Base-by-base conservation (phyloP, 2,797 vertebrate genomes). In the Catamblyrhynchus diadema region DNA sequence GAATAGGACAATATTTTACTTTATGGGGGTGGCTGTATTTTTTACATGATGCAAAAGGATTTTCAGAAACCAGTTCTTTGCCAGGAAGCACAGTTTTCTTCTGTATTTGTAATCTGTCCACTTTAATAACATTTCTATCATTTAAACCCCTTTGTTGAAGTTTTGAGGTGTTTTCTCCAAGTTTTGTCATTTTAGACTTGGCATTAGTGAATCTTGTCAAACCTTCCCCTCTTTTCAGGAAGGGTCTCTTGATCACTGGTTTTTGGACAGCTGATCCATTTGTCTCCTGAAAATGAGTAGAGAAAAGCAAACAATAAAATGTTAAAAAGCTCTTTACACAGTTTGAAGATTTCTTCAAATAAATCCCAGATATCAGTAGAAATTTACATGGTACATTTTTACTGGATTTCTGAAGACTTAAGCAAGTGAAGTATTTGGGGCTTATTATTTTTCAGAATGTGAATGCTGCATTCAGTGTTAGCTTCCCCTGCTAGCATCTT, bases 191-290 rank as follows among this genome's bases (percentile, higher is more conserved):
- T 51, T 96, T 94, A 79, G 94, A 95, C 96, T 98, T 98, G 61
- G 94, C 90, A 62, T 94, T 98, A 87, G 95, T 98, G 94, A 99
- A 99, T 74, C 99, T 98, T 51, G 96, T 97, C 95, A 99, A 98
- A 57, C 99, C 99, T 93, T 99, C 98, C 39, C 99, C 98, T 92
- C 98, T 98, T 96, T 98, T 99, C 91, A 99, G 98, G 91, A 99
- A 99, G 16, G 98, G 97, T 53, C 97, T 98, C 96, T 98, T 99
- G 51, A 97, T 96, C 67, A 97, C 88, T 69, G 74, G 72, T 95
- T 97, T 98, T 65, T 90, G 88, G 90, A 70, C 41, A 45, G 81
- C 61, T 41, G 94, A 93, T 95, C 82, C 96, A 65, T 95, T 96
- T 80, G 59, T 57, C 70, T 93, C 96, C 98, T 98, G 96, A 88